A percentile compares a stretch with the other conserved stretches of the same genome.
Evolutionary conservation across 2,113 vertebrate genomes (phyloP).

Genomic region (Chrysemys picta): DNA sequence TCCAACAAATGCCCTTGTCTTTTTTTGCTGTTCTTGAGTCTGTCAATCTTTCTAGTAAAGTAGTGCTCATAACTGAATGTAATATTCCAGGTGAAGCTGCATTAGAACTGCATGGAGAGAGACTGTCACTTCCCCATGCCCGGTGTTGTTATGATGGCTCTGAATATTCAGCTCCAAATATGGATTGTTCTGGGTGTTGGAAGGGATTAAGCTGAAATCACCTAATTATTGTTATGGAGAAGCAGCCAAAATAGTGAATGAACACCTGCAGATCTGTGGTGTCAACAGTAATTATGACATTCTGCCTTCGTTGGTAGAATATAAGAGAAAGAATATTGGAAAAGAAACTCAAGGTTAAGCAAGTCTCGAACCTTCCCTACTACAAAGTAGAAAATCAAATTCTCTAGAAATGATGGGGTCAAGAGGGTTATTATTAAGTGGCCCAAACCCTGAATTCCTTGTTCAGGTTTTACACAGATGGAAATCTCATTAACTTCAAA

Average conservation of each 20-base stretch:
- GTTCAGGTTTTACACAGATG: neutral
- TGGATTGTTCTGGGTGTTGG: neutral
- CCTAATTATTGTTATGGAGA: neutral
- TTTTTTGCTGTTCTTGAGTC: neutral
- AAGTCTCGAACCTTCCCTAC: neutral
- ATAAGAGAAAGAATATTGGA: neutral
- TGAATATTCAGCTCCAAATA: neutral
- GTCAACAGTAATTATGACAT: neutral
- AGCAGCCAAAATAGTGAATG: rapidly evolving
- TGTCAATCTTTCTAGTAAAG: neutral
- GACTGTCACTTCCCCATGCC: neutral
- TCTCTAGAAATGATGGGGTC: neutral
- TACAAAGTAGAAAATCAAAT: neutral
- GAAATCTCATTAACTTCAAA: neutral
- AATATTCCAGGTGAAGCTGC: conserved; percentile 22
- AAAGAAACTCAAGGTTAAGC: conserved; percentile 5
- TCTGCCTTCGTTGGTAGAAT: neutral
- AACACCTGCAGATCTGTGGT: neutral
- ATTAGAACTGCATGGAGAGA: neutral
- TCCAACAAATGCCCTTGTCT: neutral
- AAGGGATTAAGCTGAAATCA: neutral
- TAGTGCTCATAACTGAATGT: conserved; percentile 15
- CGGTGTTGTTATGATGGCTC: neutral
- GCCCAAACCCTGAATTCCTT: neutral
- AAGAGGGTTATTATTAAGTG: neutral